These are phyloP conservation scores for Danaus chrysippus DNA, from an alignment of 2,888 invertebrate genomes.

Conservation along the genomic window DNA sequence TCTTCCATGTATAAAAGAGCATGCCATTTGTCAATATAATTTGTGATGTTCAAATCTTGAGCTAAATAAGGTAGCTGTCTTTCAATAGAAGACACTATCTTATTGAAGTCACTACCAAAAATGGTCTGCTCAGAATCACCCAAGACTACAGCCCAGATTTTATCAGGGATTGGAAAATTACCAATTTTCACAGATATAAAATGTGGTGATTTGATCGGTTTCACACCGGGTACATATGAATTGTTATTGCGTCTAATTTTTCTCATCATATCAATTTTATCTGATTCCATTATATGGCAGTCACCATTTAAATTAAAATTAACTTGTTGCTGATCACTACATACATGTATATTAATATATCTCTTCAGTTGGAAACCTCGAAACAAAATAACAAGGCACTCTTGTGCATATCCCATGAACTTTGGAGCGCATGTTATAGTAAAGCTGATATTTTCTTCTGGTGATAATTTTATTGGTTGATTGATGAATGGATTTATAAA, in stretches of 20 bases:
- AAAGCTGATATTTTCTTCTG: slow-evolving; percentile 60
- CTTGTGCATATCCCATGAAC: slow-evolving; percentile 80
- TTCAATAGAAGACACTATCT: slow-evolving; percentile 61
- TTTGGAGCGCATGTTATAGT: slow-evolving; percentile 76
- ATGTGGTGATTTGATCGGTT: slow-evolving; percentile 67
- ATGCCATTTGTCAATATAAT: slow-evolving; percentile 85
- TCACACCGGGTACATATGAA: slow-evolving; percentile 76
- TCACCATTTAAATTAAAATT: slow-evolving; percentile 14
- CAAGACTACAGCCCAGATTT: slow-evolving; percentile 65
- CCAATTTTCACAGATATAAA: slow-evolving; percentile 80
- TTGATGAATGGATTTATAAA: slow-evolving; percentile 59
- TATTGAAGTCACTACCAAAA: slow-evolving; percentile 49
- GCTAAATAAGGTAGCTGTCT: slow-evolving; percentile 73
- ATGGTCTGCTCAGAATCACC: slow-evolving; percentile 56
- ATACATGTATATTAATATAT: slow-evolving; percentile 75
- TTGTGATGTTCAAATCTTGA: slow-evolving; percentile 70
- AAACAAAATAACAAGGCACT: slow-evolving; percentile 81
- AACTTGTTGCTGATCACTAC: slow-evolving; percentile 37
- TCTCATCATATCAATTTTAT: slow-evolving; percentile 46
- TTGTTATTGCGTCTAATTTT: slow-evolving; percentile 43
- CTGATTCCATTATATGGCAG: slow-evolving; percentile 29
- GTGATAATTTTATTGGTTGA: slow-evolving; percentile 53
- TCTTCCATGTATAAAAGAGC: slow-evolving; percentile 89
- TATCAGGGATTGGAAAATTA: slow-evolving; percentile 66
- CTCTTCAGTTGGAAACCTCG: slow-evolving; percentile 80